Conservation (phyloP, 2,888 invertebrate genomes). For the Argyra leucocephala region DNA sequence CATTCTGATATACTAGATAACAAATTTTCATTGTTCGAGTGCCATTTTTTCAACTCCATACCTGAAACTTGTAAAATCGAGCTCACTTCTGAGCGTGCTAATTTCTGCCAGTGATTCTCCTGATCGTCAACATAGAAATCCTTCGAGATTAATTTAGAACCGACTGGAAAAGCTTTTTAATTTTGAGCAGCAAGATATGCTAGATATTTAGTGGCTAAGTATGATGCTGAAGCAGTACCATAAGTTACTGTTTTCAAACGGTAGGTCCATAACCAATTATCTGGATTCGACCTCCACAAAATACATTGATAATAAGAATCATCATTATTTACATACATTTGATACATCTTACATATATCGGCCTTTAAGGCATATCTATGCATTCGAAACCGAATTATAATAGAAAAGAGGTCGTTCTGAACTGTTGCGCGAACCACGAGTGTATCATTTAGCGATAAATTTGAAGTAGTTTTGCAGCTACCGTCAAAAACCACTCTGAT, state of each 20-base stretch:
- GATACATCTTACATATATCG: too few species aligned
- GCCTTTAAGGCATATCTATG: too few species aligned
- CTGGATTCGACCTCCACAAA: not conserved
- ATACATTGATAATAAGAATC: not conserved
- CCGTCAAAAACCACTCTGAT: too few species aligned
- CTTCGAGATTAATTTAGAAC: not conserved
- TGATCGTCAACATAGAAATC: constrained; percentile 7
- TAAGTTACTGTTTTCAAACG: not conserved
- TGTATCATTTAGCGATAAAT: too few species aligned
- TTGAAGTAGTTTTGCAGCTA: too few species aligned
- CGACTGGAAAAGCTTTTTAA: not conserved
- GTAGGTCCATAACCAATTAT: not conserved
- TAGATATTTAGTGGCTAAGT: too few species aligned
- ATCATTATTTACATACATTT: too few species aligned
- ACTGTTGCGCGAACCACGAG: too few species aligned
- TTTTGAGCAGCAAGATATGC: too few species aligned
- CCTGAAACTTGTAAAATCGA: not conserved
- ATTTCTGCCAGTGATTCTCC: not conserved
- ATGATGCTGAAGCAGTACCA: not conserved
- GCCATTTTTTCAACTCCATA: not conserved
- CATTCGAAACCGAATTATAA: too few species aligned
- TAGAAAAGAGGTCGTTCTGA: too few species aligned
- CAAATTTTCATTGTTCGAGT: not conserved
- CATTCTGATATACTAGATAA: not conserved
- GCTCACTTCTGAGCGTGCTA: not conserved